Base-by-base conservation (phyloP, 1,140 invertebrate genomes). In the Drosophila orosa region DNA sequence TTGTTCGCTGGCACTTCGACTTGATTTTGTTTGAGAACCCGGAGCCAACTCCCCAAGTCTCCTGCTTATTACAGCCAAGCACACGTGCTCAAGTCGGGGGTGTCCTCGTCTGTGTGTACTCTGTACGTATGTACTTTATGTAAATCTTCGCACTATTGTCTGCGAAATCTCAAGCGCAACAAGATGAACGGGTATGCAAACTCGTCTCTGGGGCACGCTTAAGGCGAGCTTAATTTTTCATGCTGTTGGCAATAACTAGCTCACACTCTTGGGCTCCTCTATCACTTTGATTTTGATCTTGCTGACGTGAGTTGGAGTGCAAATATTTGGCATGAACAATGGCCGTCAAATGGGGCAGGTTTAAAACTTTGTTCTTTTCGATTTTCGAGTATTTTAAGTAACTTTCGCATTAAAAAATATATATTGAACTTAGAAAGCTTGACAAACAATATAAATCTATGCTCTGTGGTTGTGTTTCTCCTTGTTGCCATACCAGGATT, bases 211-310 rank as follows among this genome's bases (percentile, higher is more conserved):
- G 83, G 79, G 83, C 71, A 60, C 59, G 59, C 76, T 86, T 86
- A 87, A 79, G 60, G 60, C 59, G 52, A 73, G 71, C 79, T 87
- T 86, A 83, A 89, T 87, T 87, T 87, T 87, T 83, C 84, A 87
- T 87, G 79, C 59, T 74, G 37, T 48, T 62, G 75, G 60, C 75
- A 79, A 77, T 87, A 87, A 77, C 71, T 79, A 56, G 62, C 42
- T 66, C 71, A 71, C 77, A 54, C 59, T 39, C 12, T 35, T 60
- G 10, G 27, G 29, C 61, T 65, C 37, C 66, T 54, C 61, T 63
- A 60, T 60, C 54, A 69, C 60, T 54, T 71, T 82, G 40, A 74
- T 62, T 85, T 66, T 54, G 29, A 78, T 71, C 40, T 45, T 47
- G 33, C 55, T 66, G 50, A 61, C 52, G 56, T 69, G 29, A 63